These are phyloP conservation scores for Chondrosia reniformis DNA, from an alignment of 37 sponge, comb jelly and placozoan genomes.

Conservation along the genomic window DNA sequence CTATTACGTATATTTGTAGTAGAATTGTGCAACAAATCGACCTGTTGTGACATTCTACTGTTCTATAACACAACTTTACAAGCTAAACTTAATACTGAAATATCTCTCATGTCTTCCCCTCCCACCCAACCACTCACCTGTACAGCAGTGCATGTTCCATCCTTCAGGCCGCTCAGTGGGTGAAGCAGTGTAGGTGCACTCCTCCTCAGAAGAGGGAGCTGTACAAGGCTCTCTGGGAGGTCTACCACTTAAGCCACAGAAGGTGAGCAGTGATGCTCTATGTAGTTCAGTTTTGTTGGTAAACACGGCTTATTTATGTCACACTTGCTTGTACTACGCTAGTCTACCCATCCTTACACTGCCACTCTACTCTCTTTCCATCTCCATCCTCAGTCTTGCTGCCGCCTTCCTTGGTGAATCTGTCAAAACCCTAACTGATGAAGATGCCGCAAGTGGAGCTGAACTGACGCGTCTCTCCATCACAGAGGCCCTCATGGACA, in stretches of 20 bases:
- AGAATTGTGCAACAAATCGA: no score
- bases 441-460: neutral
- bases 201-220: neutral
- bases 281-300: neutral
- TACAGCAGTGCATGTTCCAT: no score
- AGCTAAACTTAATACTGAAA: no score
- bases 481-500: neutral
- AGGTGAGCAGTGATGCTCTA: neutral
- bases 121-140: no score
- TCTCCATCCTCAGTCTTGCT: neutral
- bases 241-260: neutral
- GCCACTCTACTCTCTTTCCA: neutral
- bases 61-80: no score
- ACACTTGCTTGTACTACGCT: no score
- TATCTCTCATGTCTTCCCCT: no score
- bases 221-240: conserved; percentile 10
- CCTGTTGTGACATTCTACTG: no score
- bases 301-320: no score
- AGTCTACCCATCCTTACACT: neutral
- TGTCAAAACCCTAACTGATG: neutral
- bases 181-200: neutral
- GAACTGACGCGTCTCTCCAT: neutral
- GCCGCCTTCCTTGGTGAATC: neutral
- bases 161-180: conserved; percentile 6
- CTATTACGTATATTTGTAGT: no score